Percentiles rank a stretch among this genome's conserved stretches.
phyloP scores from a whole-genome alignment of 1,140 invertebrate species.

The Zaprionus vittiger region DNA sequence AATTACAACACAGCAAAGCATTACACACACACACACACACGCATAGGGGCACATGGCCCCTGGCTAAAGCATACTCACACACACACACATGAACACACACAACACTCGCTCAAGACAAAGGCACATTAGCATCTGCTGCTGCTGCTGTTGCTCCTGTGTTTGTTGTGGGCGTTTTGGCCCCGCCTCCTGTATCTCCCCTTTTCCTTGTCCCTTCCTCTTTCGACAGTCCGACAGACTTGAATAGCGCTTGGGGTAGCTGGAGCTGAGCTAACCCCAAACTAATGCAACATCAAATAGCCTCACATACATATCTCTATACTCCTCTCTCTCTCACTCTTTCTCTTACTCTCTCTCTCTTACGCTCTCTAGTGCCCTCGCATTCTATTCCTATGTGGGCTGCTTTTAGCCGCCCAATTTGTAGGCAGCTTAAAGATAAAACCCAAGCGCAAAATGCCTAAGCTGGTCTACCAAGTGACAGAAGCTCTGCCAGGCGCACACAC shows the following conservation, averaged over 20 bases:
- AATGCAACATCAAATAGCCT: conserved; percentile 49
- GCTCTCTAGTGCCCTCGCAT: background rate
- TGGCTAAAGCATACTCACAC: conserved; percentile 10
- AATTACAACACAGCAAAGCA: conserved; percentile 63
- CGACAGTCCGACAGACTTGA: conserved; percentile 16
- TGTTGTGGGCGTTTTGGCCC: conserved; percentile 9
- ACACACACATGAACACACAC: conserved; percentile 25
- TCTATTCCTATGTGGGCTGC: conserved; percentile 15
- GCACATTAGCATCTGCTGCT: conserved; percentile 55
- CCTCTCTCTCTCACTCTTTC: background rate
- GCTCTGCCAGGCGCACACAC: conserved; percentile 8
- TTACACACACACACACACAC: conserved; percentile 29
- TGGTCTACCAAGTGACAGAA: conserved; percentile 32
- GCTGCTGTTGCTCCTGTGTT: background rate
- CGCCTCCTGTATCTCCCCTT: background rate
- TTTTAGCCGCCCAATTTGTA: conserved; percentile 51
- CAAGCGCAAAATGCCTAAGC: conserved; percentile 33
- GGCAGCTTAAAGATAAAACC: conserved; percentile 53
- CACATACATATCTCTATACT: conserved; percentile 10
- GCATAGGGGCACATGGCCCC: background rate
- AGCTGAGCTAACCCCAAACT: conserved; percentile 44
- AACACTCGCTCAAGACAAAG: conserved; percentile 25
- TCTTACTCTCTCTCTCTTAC: background rate
- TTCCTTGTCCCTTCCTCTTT: background rate
- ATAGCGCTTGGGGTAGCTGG: background rate